Evolutionary conservation across 2,797 vertebrate species (phyloP), one percentile per base, ranked within the genome.

Genomic region (Muraenolepis orangiensis): DNA sequence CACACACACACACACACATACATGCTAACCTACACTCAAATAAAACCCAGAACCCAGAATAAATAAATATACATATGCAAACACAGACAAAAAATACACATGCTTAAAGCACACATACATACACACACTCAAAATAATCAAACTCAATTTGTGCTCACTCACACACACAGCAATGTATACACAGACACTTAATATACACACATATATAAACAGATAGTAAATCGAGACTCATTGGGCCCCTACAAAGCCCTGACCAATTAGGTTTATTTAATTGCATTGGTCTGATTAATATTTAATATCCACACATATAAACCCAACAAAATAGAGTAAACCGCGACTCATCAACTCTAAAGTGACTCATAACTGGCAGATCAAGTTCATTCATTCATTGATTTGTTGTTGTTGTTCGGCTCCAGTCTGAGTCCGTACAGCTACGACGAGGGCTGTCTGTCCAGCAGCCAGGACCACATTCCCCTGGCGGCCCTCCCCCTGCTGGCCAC

Each of bases 381-480:
- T 68, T 32, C n/a, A n/a, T n/a, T n/a, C n/a, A 32, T 11, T 0
- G 66, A 4, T 76, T 6, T 1, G 2, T 69, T 61, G 73, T 14
- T 72, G 2, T n/a, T 74, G 10, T 72, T 75, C 66, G 66, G 8
- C 0, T 30, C 5, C 83, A 98, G 97, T 88, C 91, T 99, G 84
- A 99, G 95, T 83, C 98, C 98, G 26, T 98, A 96, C 90, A 96
- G 96, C 90, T 98, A 96, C 0, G 98, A 99, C 6, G 96, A 97
- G 87, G 93, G 93, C 76, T 97, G 96, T 76, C 93, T 98, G 78
- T 96, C 94, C 90, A 97, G 91, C 89, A 98, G 95, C 74, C 96
- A 97, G 92, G 98, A 99, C 91, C 97, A 98, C 86, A 94, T 98
- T 81, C 97, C 97, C 0, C 91, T 99, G 91, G 97, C 97, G 23